phyloP scores from a whole-genome alignment of 2,888 invertebrate species.

The Drosophila recens region DNA sequence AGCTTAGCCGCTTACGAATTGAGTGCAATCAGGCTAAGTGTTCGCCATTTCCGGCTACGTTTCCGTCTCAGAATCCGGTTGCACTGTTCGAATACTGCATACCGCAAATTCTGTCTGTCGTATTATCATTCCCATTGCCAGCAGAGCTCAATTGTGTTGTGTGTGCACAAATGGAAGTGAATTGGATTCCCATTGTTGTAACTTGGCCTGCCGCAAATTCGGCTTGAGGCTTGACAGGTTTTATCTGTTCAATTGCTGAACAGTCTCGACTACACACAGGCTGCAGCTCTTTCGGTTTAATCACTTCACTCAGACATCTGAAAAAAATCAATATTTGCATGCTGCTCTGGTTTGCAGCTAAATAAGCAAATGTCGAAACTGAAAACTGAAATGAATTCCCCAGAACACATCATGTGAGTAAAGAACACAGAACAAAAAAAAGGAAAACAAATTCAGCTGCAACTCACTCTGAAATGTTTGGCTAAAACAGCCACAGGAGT shows the following conservation, averaged over 20 bases:
- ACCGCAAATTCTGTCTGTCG: slow-evolving; percentile 32
- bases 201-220: slow-evolving; percentile 55
- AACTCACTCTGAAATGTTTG: slow-evolving; percentile 45
- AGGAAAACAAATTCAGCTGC: slow-evolving; percentile 17
- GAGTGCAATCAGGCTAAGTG: slow-evolving; percentile 74
- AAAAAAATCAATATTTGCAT: slow-evolving; percentile 72
- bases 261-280: neutral
- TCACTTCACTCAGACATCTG: slow-evolving; percentile 21
- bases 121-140: slow-evolving; percentile 68
- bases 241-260: slow-evolving; percentile 41
- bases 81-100: slow-evolving; percentile 44
- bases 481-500: slow-evolving; percentile 33
- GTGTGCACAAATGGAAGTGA: slow-evolving; percentile 63
- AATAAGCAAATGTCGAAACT: slow-evolving; percentile 60
- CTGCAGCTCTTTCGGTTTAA: slow-evolving; percentile 18
- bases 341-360: slow-evolving; percentile 49
- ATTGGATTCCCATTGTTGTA: slow-evolving; percentile 70
- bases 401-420: slow-evolving; percentile 1
- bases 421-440: neutral
- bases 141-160: slow-evolving; percentile 46
- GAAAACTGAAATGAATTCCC: slow-evolving; percentile 48
- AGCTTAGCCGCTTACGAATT: slow-evolving; percentile 53
- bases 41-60: slow-evolving; percentile 42
- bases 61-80: slow-evolving; percentile 27
- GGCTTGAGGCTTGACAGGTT: slow-evolving; percentile 27